Conservation (phyloP, 2,113 vertebrate species). For the Rhinolophus sinicus region DNA sequence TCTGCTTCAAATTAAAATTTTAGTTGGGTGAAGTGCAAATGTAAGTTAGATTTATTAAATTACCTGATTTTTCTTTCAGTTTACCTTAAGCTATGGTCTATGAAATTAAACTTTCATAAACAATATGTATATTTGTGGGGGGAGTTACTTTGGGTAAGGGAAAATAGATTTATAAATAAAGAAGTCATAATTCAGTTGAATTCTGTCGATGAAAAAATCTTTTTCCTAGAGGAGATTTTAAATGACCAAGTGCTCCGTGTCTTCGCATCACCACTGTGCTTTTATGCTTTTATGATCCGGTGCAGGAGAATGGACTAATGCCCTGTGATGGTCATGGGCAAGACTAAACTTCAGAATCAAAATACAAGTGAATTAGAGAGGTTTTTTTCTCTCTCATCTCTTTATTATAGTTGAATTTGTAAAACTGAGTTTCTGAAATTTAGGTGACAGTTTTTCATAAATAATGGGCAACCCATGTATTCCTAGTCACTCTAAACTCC, state of each 20-base stretch:
- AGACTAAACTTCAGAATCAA: constrained; percentile 1
- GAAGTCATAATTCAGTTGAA: background rate
- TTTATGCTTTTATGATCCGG: background rate
- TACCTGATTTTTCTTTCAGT: background rate
- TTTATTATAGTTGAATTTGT: background rate
- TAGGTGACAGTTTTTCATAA: background rate
- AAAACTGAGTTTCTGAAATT: background rate
- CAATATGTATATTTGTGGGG: background rate
- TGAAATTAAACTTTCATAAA: constrained; percentile 34
- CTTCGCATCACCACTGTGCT: background rate
- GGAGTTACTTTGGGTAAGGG: background rate
- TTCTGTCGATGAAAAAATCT: background rate
- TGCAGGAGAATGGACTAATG: background rate
- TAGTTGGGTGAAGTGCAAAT: background rate
- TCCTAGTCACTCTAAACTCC: background rate
- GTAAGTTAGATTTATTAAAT: constrained; percentile 15
- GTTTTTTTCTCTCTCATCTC: background rate
- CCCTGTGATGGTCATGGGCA: background rate
- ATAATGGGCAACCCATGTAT: background rate
- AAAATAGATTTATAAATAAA: background rate
- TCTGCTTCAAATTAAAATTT: constrained; percentile 55
- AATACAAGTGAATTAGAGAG: background rate
- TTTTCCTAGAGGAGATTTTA: background rate
- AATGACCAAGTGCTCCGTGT: background rate
- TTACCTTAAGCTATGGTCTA: background rate